Conservation (phyloP, 2,113 vertebrate genomes). For the Dicerorhinus sumatrensis region DNA sequence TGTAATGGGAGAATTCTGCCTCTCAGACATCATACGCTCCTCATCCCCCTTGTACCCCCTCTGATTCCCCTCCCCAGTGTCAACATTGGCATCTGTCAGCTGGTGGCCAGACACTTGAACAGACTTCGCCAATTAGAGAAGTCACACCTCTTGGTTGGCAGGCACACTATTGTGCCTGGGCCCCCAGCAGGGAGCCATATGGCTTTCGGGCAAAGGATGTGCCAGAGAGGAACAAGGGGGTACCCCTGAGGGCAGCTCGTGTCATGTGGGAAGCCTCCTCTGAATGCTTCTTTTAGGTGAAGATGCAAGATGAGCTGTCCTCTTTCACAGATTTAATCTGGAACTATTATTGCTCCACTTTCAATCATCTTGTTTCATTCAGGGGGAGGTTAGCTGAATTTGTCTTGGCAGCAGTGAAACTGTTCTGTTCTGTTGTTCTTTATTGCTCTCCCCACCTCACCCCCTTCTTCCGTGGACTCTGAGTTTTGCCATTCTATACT, state of each 20-base stretch:
- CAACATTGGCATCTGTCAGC: conserved; percentile 62
- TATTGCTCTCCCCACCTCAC: neutral
- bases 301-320: neutral
- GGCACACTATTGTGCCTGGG: conserved; percentile 49
- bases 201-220: conserved; percentile 47
- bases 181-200: conserved; percentile 59
- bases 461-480: neutral
- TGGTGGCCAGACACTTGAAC: conserved; percentile 74
- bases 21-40: neutral
- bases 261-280: neutral
- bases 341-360: neutral
- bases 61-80: neutral
- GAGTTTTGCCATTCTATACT: neutral
- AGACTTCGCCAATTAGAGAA: conserved; percentile 81
- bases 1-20: conserved; percentile 20
- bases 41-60: too few species aligned
- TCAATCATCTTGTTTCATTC: neutral
- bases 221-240: neutral
- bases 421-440: conserved; percentile 19
- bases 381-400: neutral
- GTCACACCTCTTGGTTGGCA: conserved; percentile 77
- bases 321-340: neutral
- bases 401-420: neutral
- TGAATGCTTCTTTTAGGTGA: neutral
- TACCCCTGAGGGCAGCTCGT: neutral